These are phyloP conservation scores for Phenacoccus solenopsis DNA, from an alignment of 1,140 invertebrate species.

Conservation along the genomic window DNA sequence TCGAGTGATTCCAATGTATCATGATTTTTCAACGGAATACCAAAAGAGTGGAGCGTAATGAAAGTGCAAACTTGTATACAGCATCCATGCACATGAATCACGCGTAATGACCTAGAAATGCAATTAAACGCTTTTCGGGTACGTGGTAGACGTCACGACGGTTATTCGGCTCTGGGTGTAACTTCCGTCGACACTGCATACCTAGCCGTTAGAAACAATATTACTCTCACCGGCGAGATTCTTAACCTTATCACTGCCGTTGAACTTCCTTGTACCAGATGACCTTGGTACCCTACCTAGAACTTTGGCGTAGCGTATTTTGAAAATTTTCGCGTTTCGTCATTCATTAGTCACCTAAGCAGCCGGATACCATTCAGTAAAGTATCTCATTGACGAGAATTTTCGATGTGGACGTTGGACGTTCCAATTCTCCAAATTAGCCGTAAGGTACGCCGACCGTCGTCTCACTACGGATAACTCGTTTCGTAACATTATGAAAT, in stretches of 20 bases:
- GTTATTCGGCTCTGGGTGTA: background rate
- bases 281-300: background rate
- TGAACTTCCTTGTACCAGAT: background rate
- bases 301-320: background rate
- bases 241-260: background rate
- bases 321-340: background rate
- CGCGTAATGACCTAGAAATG: background rate
- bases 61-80: no score
- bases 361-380: background rate
- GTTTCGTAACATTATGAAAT: background rate
- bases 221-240: background rate
- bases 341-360: background rate
- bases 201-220: background rate
- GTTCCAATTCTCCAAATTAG: background rate
- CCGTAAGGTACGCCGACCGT: no score
- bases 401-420: no score
- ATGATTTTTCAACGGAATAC: background rate
- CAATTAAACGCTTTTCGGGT: background rate
- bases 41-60: background rate
- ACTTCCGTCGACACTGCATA: no score
- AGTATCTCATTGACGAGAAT: no score
- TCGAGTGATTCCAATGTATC: background rate
- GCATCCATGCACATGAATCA: background rate
- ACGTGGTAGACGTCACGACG: background rate
- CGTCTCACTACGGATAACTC: no score